Evolutionary conservation across 2,888 invertebrate genomes (phyloP).

Genomic region (Ditylenchus weischeri): DNA sequence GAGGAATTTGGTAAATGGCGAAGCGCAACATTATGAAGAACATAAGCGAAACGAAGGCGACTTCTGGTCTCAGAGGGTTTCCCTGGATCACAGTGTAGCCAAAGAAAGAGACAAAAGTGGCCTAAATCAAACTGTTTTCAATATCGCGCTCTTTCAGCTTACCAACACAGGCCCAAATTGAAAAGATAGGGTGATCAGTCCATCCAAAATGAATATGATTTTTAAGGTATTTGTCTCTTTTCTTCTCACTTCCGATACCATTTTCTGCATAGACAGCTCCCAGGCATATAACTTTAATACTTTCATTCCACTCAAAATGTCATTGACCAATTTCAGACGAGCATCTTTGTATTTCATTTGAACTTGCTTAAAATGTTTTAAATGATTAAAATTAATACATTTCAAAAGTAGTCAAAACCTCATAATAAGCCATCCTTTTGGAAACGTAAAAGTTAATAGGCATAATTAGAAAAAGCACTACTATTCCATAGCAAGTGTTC

Average conservation of each 20-base stretch:
- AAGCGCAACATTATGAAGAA: conserved; percentile 77
- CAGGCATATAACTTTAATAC: conserved; percentile 38
- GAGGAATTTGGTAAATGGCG: conserved; percentile 74
- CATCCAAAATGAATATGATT: conserved; percentile 24
- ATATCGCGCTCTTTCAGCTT: background rate
- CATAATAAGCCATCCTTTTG: conserved; percentile 13
- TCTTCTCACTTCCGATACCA: conserved; percentile 24
- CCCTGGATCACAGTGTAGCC: conserved; percentile 70
- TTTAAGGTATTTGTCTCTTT: conserved; percentile 25
- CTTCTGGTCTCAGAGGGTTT: conserved; percentile 71
- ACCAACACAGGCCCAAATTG: conserved; percentile 26
- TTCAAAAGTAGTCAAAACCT: conserved; percentile 15
- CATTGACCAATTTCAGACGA: conserved; percentile 37
- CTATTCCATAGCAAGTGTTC: conserved; percentile 26
- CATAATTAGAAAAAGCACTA: conserved; percentile 21
- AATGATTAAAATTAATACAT: conserved; percentile 4
- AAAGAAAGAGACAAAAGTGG: conserved; percentile 68
- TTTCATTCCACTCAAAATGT: conserved; percentile 35
- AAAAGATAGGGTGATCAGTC: conserved; percentile 21
- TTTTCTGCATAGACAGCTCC: conserved; percentile 31
- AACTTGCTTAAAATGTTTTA: conserved; percentile 9
- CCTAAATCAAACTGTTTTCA: conserved; percentile 11
- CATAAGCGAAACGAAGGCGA: conserved; percentile 75
- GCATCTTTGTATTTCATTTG: conserved; percentile 30
- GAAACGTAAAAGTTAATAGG: conserved; percentile 22